Conservation (phyloP, 2,797 vertebrate species). For the Tragopan temminckii region DNA sequence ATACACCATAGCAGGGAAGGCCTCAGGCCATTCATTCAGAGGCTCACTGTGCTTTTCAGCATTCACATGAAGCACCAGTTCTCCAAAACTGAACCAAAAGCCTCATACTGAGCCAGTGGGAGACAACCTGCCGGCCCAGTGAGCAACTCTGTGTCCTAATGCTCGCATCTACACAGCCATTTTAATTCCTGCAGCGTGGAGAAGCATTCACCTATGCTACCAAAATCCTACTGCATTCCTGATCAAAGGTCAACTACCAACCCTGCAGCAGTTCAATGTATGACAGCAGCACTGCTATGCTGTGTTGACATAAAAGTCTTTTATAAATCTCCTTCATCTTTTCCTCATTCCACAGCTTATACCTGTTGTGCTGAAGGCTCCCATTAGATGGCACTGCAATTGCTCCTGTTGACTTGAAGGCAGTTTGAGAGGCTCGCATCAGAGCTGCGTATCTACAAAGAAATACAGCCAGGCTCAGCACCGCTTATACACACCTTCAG, state of each 20-base stretch:
- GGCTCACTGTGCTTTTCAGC: neutral
- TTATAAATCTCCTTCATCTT: neutral
- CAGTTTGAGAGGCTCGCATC: slow-evolving; percentile 76
- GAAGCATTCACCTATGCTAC: neutral
- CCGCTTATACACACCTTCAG: neutral
- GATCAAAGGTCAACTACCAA: neutral
- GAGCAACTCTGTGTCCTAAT: neutral
- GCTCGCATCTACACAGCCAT: neutral
- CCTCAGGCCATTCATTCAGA: neutral
- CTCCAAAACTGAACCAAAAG: neutral
- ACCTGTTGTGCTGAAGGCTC: slow-evolving; percentile 82
- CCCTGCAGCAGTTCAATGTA: neutral
- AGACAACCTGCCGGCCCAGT: neutral
- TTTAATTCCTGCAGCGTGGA: fast-evolving
- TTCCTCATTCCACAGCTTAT: neutral
- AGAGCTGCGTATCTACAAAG: slow-evolving; percentile 83
- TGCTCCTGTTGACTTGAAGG: slow-evolving; percentile 58
- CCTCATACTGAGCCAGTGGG: neutral
- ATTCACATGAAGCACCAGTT: neutral
- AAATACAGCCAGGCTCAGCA: slow-evolving; percentile 42
- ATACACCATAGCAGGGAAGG: neutral
- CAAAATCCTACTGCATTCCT: neutral
- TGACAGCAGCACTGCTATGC: neutral
- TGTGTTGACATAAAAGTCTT: neutral
- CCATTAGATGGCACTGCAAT: slow-evolving; percentile 67